Evolutionary conservation across 2,888 invertebrate species (phyloP), one percentile per base, ranked within the genome.

Genomic region (Rhingia rostrata): DNA sequence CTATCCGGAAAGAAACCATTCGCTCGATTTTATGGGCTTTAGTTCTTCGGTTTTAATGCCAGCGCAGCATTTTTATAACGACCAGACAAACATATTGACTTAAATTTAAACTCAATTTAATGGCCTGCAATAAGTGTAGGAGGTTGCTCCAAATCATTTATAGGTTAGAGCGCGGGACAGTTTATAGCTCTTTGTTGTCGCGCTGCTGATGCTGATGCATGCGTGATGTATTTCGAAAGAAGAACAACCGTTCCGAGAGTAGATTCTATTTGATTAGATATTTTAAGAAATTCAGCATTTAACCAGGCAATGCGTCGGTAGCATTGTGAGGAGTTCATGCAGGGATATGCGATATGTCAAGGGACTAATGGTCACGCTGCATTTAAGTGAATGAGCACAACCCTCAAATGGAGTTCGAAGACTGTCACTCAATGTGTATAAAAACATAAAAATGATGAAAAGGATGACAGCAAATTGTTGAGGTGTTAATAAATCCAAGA

Each of bases 251-350:
- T 35, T 45, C 33, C 9, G 33, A 49, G 49, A 53, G 60, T 47
- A 49, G 43, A 63, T 70, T 79, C 49, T 43, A 58, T 47, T 54
- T 60, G 64, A 56, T 58, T 30, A 30, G 47, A 66, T 81, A 75
- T 81, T 81, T 75, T 53, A 75, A 75, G 63, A 69, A 79, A 77
- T 37, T 60, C 49, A 51, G 35, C 43, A 75, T 67, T 74, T 39
- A 22, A 22, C 22, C 22, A 22, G 22, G 22, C n/a, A 6, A 60
- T 54, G 14, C 33, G 32, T 53, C n/a, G 39, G 39, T 39, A 3
- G 10, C 10, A 1, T 22, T 22, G 22, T 22, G 1, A 22, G 22
- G 1, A 22, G 22, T 22, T 1, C 2, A 22, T 22, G 22, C 22
- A 22, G 22, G 22, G 22, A 2, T 22, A 22, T 22, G 22, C 22